Percentiles rank a stretch among this genome's conserved stretches.
Evolutionary conservation across 2,113 vertebrate genomes (phyloP).

Genomic region (Eleginops maclovinus): DNA sequence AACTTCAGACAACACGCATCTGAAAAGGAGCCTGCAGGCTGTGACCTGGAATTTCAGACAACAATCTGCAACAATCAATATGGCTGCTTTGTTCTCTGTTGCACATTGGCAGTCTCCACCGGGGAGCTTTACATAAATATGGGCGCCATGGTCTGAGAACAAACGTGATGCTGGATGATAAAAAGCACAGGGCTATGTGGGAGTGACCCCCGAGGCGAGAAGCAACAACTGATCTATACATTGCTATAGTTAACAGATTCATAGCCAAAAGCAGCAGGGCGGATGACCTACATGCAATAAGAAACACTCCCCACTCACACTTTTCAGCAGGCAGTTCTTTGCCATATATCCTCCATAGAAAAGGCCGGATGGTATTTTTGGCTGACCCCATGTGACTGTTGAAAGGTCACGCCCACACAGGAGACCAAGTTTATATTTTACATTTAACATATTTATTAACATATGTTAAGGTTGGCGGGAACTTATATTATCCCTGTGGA

Average conservation of each 20-base stretch:
- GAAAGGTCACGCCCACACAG: too few species aligned
- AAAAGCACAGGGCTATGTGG: constrained; percentile 48
- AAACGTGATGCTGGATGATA: constrained; percentile 40
- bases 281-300: constrained; percentile 33
- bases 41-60: constrained; percentile 64
- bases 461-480: background rate
- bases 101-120: constrained; percentile 42
- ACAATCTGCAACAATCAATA: constrained; percentile 64
- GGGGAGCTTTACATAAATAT: constrained; percentile 54
- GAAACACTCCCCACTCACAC: too few species aligned
- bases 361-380: too few species aligned
- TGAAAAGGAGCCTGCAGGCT: constrained; percentile 52
- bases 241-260: constrained; percentile 19
- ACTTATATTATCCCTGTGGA: background rate
- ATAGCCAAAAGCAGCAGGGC: constrained; percentile 14
- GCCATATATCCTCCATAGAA: too few species aligned
- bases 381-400: too few species aligned
- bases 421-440: too few species aligned
- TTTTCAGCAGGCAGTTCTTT: too few species aligned
- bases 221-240: constrained; percentile 14
- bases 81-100: constrained; percentile 50
- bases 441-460: too few species aligned
- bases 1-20: constrained; percentile 8
- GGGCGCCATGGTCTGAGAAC: constrained; percentile 40
- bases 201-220: constrained; percentile 60